Base-by-base conservation (phyloP, 2,113 vertebrate genomes). In the Psephotus haematonotus region DNA sequence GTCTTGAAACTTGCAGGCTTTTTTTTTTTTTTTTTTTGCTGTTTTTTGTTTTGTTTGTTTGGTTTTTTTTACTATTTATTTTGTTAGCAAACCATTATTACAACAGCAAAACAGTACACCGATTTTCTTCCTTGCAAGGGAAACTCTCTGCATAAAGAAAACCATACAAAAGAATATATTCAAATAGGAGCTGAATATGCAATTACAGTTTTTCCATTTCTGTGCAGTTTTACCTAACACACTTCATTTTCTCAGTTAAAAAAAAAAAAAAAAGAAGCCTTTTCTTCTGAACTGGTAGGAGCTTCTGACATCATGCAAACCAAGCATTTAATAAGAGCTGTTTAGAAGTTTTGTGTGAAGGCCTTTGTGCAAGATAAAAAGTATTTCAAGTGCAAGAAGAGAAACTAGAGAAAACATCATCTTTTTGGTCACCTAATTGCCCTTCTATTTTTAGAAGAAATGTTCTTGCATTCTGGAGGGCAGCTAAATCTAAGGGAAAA, bases 131-230 rank as follows among this genome's bases (percentile, higher is more conserved):
- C 94, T 97, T 87, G 95, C 96, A 97, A 86, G 96, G 91, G 92
- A 97, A 98, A 97, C 92, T 82, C 86, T 97, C 97, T 95, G 97
- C 97, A 94, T 94, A 97, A 97, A 97, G 97, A 97, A 98, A 98
- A 95, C 90, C 86, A 53, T 92, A 95, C 67, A 97, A 96, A 97
- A 96, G 77, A 94, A 93, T 98, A 97, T 98, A 98, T 93, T 96
- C 84, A 96, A 97, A 98, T 85, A 98, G 91, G 91, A 97, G 81
- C 89, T 98, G 97, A 97, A 97, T 98, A 98, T 93, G 96, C 96
- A 97, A 96, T 95, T 94, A 96, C 71, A 86, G 43, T 86, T 97
- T 95, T 97, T 95, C 53, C 60, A 89, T 86, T 90, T 77, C 91
- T 96, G 97, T 97, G 97, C 93, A 96, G 92, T 97, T 97, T 98